Evolutionary conservation across 2,113 vertebrate species (phyloP), one percentile per base, ranked within the genome.

Genomic region (Microtus montanus): DNA sequence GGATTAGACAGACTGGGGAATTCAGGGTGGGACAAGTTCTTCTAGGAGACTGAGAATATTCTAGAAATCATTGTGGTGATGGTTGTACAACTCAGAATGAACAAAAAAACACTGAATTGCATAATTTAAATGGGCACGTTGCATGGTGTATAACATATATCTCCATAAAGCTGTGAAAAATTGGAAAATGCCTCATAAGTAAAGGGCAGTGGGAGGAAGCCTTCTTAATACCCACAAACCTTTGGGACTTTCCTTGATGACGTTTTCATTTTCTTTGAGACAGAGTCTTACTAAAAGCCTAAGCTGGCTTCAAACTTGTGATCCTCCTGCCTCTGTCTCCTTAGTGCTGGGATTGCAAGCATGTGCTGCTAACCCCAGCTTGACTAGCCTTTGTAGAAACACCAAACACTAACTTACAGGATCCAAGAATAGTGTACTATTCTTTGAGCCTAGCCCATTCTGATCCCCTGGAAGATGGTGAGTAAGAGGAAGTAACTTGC

Each of bases 111-210:
- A 93, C 47, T 47, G 30, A 94, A 47, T 70, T 75, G 38, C 61
- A 80, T 80, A 88, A 61, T 93, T 86, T 93, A 78, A 84, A 47
- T 77, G 77, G 58, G 3, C 92, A 63, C 73, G 58, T 78, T 89
- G 30, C 78, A 74, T 85, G 66, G 28, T 68, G 38, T 70, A 20
- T 78, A 86, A 96, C 71, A 89, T 58, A 63, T 47, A 82, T 79
- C 80, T 92, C 71, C 87, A 70, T 70, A 93, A 95, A 89, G 70
- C 52, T 85, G 33, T 77, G 73, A 17, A 87, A 92, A 92, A 75
- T 24, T 78, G 88, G 61, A 41, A 91, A 91, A 82, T 58, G 41
- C 68, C 61, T 92, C 86, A 26, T 49, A 85, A 90, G 73, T n/a
- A 26, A 49, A 85, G 41, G 83, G 58, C 64, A 87, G 28, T 54